Base-by-base conservation (phyloP, 2,797 vertebrate species). In the Schizopygopsis pylzovi region DNA sequence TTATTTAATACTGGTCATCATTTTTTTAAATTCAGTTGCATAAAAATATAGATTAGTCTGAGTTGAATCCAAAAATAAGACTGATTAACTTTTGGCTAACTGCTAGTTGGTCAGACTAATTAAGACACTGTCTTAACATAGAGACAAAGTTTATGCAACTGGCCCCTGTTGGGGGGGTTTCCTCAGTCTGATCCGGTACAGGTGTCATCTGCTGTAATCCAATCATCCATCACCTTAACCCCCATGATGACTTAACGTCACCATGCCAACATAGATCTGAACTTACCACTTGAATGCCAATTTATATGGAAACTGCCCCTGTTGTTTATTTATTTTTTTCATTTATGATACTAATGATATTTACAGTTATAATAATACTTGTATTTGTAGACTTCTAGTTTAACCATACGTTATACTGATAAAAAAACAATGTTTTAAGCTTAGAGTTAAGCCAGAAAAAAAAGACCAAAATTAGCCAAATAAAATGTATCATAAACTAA, bases 151-250 rank as follows among this genome's bases (percentile, higher is more conserved):
- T 43, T 43, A 43, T 43, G 43, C 43, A 43, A 43, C 43, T 43
- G 43, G 43, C 43, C 33, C 22, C 45, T 37, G 37, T 83, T 75
- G 9, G 22, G 54, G 61, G 82, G 16, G 33, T 81, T 72, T 82
- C 63, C 61, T 84, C 28, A 39, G 54, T 65, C 85, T 79, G 80
- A 83, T 61, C 85, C 39, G 72, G 47, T 63, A 65, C 82, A 25
- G n/a, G 72, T 84, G 45, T 84, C 59, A 82, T 78, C 82, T 88
- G 73, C 67, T 67, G 82, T 82, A 88, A 86, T 82, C 56, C 41
- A 79, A 84, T 85, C 83, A 86, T 49, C 73, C 88, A 73, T 85
- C 45, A 79, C 67, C 39, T 56, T 20, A 49, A 88, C 73, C 84
- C 68, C 68, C 71, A 76, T 76, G 75, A 63, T 25, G n/a, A 25